Conservation (phyloP, 2,113 vertebrate genomes). For the Patagioenas fasciata region DNA sequence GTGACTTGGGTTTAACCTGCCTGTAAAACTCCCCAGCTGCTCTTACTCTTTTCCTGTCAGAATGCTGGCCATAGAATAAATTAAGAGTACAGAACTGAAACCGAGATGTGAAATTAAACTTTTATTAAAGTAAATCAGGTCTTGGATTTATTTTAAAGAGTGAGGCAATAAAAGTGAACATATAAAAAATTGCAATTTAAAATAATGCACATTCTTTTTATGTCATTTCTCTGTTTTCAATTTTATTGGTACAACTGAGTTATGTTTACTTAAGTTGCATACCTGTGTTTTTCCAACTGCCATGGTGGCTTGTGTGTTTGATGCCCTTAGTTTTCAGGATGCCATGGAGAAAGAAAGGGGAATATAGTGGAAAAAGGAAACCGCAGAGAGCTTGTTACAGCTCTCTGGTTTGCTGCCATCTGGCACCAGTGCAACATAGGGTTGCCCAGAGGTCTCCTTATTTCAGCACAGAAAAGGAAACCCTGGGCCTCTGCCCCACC, state of each 20-base stretch:
- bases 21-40: slow-evolving; percentile 51
- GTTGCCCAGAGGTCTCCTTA: not conserved
- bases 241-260: not conserved
- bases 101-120: slow-evolving; percentile 68
- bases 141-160: slow-evolving; percentile 65
- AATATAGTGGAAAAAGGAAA: not conserved
- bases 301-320: not conserved
- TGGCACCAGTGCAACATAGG: fast-evolving
- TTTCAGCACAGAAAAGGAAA: not conserved
- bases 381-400: fast-evolving
- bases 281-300: not conserved
- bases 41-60: slow-evolving; percentile 34
- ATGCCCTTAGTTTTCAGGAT: not conserved
- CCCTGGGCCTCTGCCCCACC: not conserved
- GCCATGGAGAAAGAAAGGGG: not conserved
- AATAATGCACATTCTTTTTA: slow-evolving; percentile 46
- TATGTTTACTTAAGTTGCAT: not conserved
- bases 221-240: slow-evolving; percentile 28
- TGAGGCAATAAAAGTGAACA: slow-evolving; percentile 60
- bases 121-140: slow-evolving; percentile 70
- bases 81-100: slow-evolving; percentile 62
- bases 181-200: slow-evolving; percentile 62
- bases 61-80: slow-evolving; percentile 50
- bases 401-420: not conserved
- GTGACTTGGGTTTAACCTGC: not conserved